Evolutionary conservation across 2,888 invertebrate species (phyloP).

Genomic region (Atrina japonica): DNA sequence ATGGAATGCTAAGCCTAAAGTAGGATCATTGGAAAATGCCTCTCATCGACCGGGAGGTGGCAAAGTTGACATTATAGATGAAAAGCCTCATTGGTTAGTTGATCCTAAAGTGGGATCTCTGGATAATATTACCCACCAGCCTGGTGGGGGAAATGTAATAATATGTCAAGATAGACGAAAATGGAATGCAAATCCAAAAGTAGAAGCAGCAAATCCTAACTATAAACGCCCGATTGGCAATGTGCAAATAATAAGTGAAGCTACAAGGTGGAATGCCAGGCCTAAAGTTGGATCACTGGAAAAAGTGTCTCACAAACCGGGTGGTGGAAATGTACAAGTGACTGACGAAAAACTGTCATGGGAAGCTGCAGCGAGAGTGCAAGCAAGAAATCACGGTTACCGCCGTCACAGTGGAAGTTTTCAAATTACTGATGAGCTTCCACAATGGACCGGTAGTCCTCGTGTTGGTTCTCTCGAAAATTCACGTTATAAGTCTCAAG

Average conservation of each 20-base stretch:
- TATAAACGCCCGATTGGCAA: conserved; percentile 63
- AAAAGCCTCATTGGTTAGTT: conserved; percentile 47
- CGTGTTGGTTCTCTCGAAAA: conserved; percentile 71
- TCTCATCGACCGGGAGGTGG: conserved; percentile 87
- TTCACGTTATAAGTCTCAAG: conserved; percentile 60
- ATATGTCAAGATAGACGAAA: conserved; percentile 49
- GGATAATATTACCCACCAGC: conserved; percentile 52
- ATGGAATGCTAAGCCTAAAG: conserved; percentile 63
- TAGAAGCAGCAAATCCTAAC: conserved; percentile 68
- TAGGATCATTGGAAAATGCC: conserved; percentile 89
- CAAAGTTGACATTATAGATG: conserved; percentile 48
- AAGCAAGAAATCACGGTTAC: conserved; percentile 82
- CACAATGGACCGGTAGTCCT: conserved; percentile 61
- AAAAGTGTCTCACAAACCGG: conserved; percentile 82
- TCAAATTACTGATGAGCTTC: conserved; percentile 47
- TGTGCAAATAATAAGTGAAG: conserved; percentile 45
- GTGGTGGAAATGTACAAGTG: conserved; percentile 60
- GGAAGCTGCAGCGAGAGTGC: conserved; percentile 60
- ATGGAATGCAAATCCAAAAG: conserved; percentile 63
- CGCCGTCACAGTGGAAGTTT: conserved; percentile 35
- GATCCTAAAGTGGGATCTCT: conserved; percentile 63
- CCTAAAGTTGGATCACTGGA: conserved; percentile 97
- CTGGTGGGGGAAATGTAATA: conserved; percentile 52
- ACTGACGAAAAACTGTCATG: conserved; percentile 45
- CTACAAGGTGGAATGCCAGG: conserved; percentile 84